Evolutionary conservation across 2,888 invertebrate genomes (phyloP).

Genomic region (Pseudococcus longispinus): DNA sequence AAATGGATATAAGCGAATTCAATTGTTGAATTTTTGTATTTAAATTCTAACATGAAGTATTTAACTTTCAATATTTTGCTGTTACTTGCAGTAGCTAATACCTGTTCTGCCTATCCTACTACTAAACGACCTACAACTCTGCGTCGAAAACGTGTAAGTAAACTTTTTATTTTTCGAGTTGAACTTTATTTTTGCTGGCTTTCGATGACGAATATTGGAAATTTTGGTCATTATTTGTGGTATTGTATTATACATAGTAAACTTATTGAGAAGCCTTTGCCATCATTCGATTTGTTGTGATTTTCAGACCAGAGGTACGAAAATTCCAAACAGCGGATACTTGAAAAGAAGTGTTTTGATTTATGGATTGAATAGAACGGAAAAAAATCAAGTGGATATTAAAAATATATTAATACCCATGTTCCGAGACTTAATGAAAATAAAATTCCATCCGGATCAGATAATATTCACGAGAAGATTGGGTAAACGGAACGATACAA

Average conservation of each 20-base stretch:
- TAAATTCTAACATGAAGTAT: neutral
- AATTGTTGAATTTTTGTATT: neutral
- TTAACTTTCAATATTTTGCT: neutral
- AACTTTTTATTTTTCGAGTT: neutral
- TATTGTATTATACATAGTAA: too few species aligned
- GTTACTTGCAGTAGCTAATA: neutral
- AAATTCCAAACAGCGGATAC: neutral
- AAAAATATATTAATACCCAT: neutral
- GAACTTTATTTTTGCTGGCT: neutral
- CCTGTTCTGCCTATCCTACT: neutral
- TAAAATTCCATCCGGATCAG: neutral
- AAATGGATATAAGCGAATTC: neutral
- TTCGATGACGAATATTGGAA: too few species aligned
- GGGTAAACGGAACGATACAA: neutral
- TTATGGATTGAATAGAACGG: slow-evolving; percentile 2
- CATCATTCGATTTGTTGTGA: neutral
- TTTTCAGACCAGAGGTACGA: neutral
- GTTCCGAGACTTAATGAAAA: slow-evolving; percentile 1
- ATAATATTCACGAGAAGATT: neutral
- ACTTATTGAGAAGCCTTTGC: too few species aligned
- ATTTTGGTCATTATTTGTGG: too few species aligned
- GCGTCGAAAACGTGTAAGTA: neutral
- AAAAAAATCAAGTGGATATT: neutral
- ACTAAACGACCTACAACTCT: neutral
- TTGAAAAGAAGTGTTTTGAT: neutral